Conservation (phyloP, 2,888 invertebrate species). For the Chaitophorus viminalis region DNA sequence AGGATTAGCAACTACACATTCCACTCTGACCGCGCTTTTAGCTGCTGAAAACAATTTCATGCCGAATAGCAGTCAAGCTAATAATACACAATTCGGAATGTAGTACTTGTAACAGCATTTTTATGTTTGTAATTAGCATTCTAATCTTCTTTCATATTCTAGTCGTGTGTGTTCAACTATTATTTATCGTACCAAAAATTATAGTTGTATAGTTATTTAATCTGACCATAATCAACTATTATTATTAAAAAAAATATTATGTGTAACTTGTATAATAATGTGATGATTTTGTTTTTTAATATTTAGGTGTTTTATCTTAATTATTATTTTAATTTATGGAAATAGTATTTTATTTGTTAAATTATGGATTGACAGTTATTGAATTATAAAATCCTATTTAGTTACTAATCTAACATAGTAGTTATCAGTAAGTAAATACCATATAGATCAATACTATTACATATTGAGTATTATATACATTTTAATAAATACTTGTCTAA, state of each 20-base stretch:
- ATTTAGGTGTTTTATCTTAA: not conserved
- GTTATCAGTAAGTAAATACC: conserved; percentile 3
- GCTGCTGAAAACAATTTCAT: conserved; percentile 59
- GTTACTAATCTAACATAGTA: not conserved
- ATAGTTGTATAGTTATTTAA: conserved; percentile 27
- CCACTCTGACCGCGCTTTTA: conserved; percentile 54
- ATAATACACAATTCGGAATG: conserved; percentile 53
- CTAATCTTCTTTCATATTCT: conserved; percentile 38
- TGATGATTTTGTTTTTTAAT: conserved; percentile 33
- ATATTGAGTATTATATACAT: not conserved
- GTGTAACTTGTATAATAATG: not conserved
- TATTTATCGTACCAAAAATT: not conserved
- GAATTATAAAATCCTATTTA: not conserved
- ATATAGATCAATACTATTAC: not conserved
- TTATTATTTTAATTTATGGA: conserved; percentile 40
- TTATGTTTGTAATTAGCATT: conserved; percentile 21
- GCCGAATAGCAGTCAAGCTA: conserved; percentile 36
- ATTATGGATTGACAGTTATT: not conserved
- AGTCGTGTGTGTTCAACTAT: conserved; percentile 28
- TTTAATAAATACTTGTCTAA: not conserved
- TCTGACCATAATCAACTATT: not conserved
- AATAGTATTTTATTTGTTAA: not conserved
- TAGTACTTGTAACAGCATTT: conserved; percentile 16
- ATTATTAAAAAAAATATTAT: not conserved
- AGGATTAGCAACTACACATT: conserved; percentile 58